Evolutionary conservation across 2,888 invertebrate genomes (phyloP).

Genomic region (Epinotia brunnichana): DNA sequence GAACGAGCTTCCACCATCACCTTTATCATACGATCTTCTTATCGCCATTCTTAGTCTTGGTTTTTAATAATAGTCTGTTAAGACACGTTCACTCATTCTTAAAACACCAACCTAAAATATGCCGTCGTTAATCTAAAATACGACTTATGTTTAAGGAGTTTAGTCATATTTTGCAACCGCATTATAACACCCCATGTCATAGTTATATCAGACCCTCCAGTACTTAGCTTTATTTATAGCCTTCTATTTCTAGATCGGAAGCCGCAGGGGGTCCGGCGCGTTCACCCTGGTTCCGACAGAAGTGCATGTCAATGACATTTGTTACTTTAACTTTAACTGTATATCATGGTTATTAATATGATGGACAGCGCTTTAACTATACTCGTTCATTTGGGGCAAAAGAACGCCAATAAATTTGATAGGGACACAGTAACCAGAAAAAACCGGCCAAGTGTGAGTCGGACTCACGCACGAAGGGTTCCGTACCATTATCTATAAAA

Average conservation of each 20-base stretch:
- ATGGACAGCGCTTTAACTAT: not conserved
- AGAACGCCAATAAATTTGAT: too few species aligned
- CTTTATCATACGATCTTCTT: not conserved
- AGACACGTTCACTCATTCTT: not conserved
- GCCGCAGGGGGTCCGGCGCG: conserved; percentile 58
- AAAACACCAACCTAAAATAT: not conserved
- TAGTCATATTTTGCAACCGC: not conserved
- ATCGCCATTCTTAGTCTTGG: not conserved
- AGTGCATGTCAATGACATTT: conserved; percentile 29
- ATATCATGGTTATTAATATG: conserved; percentile 1
- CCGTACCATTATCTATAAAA: too few species aligned
- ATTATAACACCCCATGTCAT: conserved; percentile 15
- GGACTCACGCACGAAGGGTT: too few species aligned
- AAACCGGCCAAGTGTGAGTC: too few species aligned
- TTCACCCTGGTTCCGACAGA: conserved; percentile 46
- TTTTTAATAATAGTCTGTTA: not conserved
- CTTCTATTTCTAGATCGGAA: conserved; percentile 56
- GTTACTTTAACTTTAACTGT: conserved; percentile 11
- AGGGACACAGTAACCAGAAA: too few species aligned
- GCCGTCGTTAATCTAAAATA: not conserved
- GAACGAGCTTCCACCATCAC: too few species aligned
- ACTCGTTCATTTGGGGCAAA: too few species aligned
- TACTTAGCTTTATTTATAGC: conserved; percentile 50
- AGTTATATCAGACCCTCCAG: conserved; percentile 32
- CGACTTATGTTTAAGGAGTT: not conserved